Evolutionary conservation across 2,113 vertebrate species (phyloP).

Genomic region (Anthoscopus minutus): DNA sequence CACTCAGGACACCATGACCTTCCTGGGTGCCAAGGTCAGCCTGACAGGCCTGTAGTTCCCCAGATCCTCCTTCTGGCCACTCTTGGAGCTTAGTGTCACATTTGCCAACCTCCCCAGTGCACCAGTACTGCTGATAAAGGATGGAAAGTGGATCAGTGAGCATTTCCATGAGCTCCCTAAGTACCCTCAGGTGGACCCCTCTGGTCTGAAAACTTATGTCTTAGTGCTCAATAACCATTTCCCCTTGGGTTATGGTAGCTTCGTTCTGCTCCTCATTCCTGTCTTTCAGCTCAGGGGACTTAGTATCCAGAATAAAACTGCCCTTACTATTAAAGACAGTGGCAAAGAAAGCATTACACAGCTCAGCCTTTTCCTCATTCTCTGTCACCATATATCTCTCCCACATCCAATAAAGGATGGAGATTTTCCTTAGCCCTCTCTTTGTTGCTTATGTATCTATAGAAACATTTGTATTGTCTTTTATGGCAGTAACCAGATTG

Average conservation of each 20-base stretch:
- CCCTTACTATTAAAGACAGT: not conserved
- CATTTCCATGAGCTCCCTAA: not conserved
- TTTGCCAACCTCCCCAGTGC: not conserved
- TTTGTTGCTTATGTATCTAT: not conserved
- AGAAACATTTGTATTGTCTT: not conserved
- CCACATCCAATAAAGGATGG: not conserved
- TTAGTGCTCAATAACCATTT: not conserved
- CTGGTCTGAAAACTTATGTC: not conserved
- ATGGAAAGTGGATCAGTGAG: not conserved
- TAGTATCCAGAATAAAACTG: not conserved
- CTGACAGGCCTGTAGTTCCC: not conserved
- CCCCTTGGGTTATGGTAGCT: not conserved
- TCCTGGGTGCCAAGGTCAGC: not conserved
- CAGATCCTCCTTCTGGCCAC: not conserved
- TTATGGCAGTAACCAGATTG: not conserved
- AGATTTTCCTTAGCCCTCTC: not conserved
- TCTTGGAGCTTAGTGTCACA: not conserved
- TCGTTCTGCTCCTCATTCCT: not conserved
- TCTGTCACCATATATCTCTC: not conserved
- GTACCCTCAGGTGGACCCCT: not conserved
- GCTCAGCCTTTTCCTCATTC: not conserved
- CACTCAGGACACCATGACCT: not conserved
- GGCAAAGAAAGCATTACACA: not conserved
- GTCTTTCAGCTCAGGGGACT: not conserved
- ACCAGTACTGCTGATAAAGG: not conserved